Evolutionary conservation across 1,140 invertebrate genomes (phyloP), one percentile per base, ranked within the genome.

Genomic region (Drosophila santomea): DNA sequence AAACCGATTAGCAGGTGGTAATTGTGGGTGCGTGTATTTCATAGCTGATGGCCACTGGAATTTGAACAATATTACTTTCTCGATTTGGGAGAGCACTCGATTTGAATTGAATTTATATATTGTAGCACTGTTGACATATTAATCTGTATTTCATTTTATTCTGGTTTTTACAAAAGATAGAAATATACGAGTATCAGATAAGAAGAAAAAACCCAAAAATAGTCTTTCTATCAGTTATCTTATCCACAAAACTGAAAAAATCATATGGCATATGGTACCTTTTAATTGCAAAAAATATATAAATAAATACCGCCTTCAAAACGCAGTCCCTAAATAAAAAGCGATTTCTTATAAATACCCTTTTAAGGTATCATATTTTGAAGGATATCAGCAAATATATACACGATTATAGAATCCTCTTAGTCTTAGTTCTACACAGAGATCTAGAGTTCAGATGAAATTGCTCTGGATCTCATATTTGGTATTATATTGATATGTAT

Each of bases 1-100:
- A 74, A 39, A 20, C 45, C 72, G 51, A 74, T 82, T 69, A 69
- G 50, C 8, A 80, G 62, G 48, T 64, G 56, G 59, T 71, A 80
- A 66, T 71, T 78, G 55, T 36, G 54, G 44, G 28, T 57, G 52
- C 62, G 48, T 56, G 6, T 17, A 36, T 57, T 47, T 57, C 44
- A 23, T 35, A 55, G 25, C 7, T 47, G 61, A 14, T 23, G 28
- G 10, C 12, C 12, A 36, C 10, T 39, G 5, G 11, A 44, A 28
- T 44, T 35, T 51, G n/a, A 43, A n/a, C 11, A 47, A 25, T 17
- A 14, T 20, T 7, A 25, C 23, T 0, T 15, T 50, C 47, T 15
- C 28, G 25, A 10, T 17, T 28, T 5, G 5, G 28, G 6, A 1
- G 28, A 28, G 6, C 7, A 7, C 5, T 0, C 28, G 1, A 32